Conservation (phyloP, 2,888 invertebrate species). For the Baronia brevicornis region DNA sequence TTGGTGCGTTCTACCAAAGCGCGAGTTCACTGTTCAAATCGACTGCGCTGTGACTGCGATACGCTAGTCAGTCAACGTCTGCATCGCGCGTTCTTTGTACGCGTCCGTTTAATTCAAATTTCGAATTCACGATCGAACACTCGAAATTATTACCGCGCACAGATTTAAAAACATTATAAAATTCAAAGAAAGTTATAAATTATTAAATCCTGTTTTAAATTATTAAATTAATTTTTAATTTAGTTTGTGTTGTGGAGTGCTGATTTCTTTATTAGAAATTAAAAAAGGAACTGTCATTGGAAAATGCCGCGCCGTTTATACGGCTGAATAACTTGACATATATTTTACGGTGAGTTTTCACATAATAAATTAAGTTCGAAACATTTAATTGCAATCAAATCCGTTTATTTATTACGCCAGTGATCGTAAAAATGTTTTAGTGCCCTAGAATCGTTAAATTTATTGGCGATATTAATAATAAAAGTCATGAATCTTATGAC, state of each 20-base stretch:
- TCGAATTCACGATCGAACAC: constrained; percentile 6
- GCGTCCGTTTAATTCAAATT: constrained; percentile 7
- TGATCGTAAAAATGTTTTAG: constrained; percentile 14
- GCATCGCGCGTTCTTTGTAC: constrained; percentile 14
- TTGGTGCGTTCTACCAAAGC: constrained; percentile 4
- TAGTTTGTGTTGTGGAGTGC: constrained; percentile 9
- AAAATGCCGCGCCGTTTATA: constrained; percentile 7
- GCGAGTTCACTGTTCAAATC: constrained; percentile 1
- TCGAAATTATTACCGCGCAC: constrained; percentile 11
- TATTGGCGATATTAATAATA: constrained; percentile 5
- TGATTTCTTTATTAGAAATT: not conserved
- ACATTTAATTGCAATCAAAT: constrained; percentile 7
- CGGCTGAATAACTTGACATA: constrained; percentile 3
- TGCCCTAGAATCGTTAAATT: constrained; percentile 8
- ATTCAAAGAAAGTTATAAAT: too few species aligned
- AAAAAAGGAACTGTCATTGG: not conserved
- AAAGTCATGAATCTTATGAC: constrained; percentile 2
- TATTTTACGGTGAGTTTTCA: constrained; percentile 13
- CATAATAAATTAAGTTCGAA: constrained; percentile 2
- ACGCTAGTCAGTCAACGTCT: constrained; percentile 13
- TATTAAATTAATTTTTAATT: too few species aligned
- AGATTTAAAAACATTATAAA: too few species aligned
- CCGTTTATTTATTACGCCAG: constrained; percentile 12
- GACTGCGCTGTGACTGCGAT: too few species aligned
- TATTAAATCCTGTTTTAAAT: too few species aligned